Evolutionary conservation across 37 sponge, comb jelly and placozoan species (phyloP).

Genomic region (Amphimedon queenslandica): DNA sequence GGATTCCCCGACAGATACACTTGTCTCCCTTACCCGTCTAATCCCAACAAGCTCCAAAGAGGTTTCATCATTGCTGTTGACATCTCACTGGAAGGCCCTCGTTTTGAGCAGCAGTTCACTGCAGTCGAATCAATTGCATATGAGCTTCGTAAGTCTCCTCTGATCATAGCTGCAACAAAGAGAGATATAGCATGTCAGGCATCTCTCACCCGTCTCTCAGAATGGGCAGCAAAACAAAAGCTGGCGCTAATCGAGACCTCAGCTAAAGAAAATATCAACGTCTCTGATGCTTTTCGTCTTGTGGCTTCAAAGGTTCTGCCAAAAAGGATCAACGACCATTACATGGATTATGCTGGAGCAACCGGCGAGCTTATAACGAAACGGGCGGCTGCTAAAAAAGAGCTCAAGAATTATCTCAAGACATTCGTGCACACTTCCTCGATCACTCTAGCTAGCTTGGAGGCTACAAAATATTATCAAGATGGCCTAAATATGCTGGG

Average conservation of each 20-base stretch:
- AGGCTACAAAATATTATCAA: constrained; percentile 24
- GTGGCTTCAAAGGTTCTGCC: constrained; percentile 21
- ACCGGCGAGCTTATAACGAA: background rate
- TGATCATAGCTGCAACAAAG: constrained; percentile 56
- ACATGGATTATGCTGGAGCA: constrained; percentile 8
- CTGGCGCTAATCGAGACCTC: constrained; percentile 35
- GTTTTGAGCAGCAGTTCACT: constrained; percentile 37
- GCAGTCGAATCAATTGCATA: constrained; percentile 18
- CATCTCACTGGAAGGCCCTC: constrained; percentile 11
- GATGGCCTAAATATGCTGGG: constrained; percentile 21
- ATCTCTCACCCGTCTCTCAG: constrained; percentile 15
- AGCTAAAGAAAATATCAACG: constrained; percentile 30
- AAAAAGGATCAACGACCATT: constrained; percentile 2
- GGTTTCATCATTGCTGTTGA: constrained; percentile 52
- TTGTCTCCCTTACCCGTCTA: constrained; percentile 22
- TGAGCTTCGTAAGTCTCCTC: constrained; percentile 23
- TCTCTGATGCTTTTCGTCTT: constrained; percentile 19
- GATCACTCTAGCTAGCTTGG: constrained; percentile 25
- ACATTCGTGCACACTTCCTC: constrained; percentile 17
- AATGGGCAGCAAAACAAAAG: constrained; percentile 23
- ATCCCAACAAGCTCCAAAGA: constrained; percentile 5
- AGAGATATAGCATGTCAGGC: constrained; percentile 10
- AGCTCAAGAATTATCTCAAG: constrained; percentile 12
- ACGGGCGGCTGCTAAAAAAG: background rate
- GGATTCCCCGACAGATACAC: background rate